Base-by-base conservation (phyloP, 2,113 vertebrate genomes). In the Archocentrus centrarchus region DNA sequence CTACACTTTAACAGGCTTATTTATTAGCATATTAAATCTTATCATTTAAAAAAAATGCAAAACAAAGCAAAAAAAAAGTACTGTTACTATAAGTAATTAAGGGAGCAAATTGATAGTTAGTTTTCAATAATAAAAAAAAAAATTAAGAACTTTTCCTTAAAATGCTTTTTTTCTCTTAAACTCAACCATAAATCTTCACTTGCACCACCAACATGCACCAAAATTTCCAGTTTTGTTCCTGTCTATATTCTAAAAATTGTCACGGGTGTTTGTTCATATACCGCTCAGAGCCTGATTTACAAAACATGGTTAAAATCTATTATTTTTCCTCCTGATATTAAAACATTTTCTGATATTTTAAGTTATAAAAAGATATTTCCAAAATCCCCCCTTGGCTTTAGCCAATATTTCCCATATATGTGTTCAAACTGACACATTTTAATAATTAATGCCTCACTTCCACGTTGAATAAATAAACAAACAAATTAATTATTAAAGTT, bases 221-320 rank as follows among this genome's bases (percentile, higher is more conserved):
- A 5, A 44, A 44, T 13, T 44, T 44, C 3, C 11, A 13, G 11
- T 44, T 44, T 44, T 44, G 11, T 44, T 44, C 41, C 41, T 44
- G 41, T 44, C 11, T 44, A 44, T 44, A 44, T 44, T 44, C 41
- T 41, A 13, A 41, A 41, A 41, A 10, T 11, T 11, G 10, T 11
- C 39, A 39, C 37, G 9, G 2, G 37, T 9, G 8, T 41, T 41
- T 44, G 41, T 44, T 44, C 11, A 44, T 13, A 44, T 13, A 44
- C 11, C 3, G 3, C 1, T 44, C 41, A 44, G 11, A 44, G 41
- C 41, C 11, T 44, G 11, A 44, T 44, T 44, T 14, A 44, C 41
- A 44, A 11, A 44, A 18, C 3, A 30, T 0, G 9, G 24, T 18
- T 15, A 50, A 50, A 17, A 66, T 44, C 4, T 6, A 14, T 1